These are phyloP conservation scores for Halcyon smyrnensis DNA, from an alignment of 2,797 vertebrate genomes.

Conservation along the genomic window DNA sequence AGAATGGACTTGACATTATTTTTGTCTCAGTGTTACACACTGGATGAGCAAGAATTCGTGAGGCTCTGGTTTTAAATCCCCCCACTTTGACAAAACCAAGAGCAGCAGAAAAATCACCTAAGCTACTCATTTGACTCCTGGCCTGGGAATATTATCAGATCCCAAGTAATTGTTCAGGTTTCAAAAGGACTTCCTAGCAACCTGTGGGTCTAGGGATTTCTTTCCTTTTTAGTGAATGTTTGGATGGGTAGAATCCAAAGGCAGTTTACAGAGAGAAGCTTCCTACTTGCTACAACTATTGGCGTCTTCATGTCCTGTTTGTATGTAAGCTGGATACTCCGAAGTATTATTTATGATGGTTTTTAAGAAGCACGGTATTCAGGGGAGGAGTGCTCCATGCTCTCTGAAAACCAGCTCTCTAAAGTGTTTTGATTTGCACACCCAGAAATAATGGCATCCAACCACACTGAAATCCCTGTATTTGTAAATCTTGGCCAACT, in stretches of 20 bases:
- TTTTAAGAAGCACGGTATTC: neutral
- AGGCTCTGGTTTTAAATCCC: neutral
- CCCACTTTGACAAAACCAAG: neutral
- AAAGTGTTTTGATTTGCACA: neutral
- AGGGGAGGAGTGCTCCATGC: neutral
- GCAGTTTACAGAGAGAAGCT: slow-evolving; percentile 6
- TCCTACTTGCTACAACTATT: slow-evolving; percentile 11
- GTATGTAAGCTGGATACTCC: neutral
- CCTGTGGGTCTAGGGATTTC: neutral
- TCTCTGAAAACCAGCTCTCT: neutral
- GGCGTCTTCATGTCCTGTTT: slow-evolving; percentile 27
- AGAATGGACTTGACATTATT: neutral
- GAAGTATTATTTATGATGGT: neutral
- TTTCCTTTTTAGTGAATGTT: neutral
- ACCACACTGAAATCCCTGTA: neutral
- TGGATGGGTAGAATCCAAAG: slow-evolving; percentile 6
- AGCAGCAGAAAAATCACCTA: neutral
- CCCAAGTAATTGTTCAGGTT: neutral
- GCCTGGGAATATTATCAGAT: neutral
- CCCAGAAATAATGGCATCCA: neutral
- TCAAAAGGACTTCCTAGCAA: neutral
- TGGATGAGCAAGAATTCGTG: neutral
- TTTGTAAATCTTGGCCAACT: neutral
- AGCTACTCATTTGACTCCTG: neutral
- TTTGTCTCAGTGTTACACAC: neutral